Evolutionary conservation across 2,888 invertebrate species (phyloP), one percentile per base, ranked within the genome.

Genomic region (Stomorhina lunata): DNA sequence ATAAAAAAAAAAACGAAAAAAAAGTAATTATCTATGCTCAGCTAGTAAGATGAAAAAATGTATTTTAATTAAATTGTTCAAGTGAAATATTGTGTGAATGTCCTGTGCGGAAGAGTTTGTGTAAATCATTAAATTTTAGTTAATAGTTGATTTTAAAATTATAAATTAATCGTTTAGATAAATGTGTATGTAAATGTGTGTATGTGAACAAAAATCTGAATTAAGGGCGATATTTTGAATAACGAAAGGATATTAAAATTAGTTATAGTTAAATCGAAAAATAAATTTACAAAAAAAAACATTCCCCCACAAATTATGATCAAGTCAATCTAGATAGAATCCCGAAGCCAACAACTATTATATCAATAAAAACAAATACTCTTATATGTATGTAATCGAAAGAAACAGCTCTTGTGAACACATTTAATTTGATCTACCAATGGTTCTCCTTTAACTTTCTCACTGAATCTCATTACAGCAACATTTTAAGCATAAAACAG

Each of bases 101-200:
- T 55, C 45, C 15, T 25, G 25, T 50, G 50, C 22, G 25, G 25
- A 25, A n/a, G 50, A 7, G 50, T 50, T n/a, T 45, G 69, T 71
- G 57, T 72, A 72, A 68, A 68, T 68, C 37, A 61, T 81, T 66
- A 45, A 72, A 75, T 82, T 72, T 82, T 75, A 79, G 69, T 75
- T 79, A 57, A 55, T 82, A 79, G 75, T 79, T 75, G 34, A 71
- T 82, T 82, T 81, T 82, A 61, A 76, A 78, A 73, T 73, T 78
- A 72, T 68, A 63, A 76, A 82, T 25, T 81, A 57, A 72, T 68
- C 61, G 32, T 45, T 81, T 78, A 81, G 79, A 76, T 84, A 82
- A 84, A 79, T 71, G 78, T n/a, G n/a, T 84, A 65, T 83, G 77
- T 81, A 80, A 80, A 73, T 86, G 68, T 84, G 72, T 83, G 79